phyloP scores from a whole-genome alignment of 2,888 invertebrate species.

The Diachrysia chrysitis region DNA sequence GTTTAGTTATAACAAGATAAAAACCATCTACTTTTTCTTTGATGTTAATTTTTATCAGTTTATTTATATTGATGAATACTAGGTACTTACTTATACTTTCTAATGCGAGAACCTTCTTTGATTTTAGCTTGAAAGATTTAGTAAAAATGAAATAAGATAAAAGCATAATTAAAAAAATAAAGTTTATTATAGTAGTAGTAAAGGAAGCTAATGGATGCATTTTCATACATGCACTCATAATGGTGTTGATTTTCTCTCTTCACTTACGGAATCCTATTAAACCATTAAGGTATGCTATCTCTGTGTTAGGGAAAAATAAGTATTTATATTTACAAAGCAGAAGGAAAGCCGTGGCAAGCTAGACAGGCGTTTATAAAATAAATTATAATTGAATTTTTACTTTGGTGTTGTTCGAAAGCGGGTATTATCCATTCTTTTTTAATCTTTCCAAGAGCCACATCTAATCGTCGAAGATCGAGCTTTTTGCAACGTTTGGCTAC shows the following conservation, averaged over 20 bases:
- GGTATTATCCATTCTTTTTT: conserved; percentile 71
- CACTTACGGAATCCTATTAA: conserved; percentile 62
- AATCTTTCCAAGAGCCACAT: conserved; percentile 71
- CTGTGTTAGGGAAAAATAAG: conserved; percentile 64
- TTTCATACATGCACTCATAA: conserved; percentile 41
- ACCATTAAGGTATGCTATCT: conserved; percentile 65
- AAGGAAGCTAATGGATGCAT: conserved; percentile 34
- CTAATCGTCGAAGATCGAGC: conserved; percentile 71
- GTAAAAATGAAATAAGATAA: too few species aligned
- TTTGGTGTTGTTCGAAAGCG: conserved; percentile 65
- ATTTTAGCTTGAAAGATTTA: too few species aligned
- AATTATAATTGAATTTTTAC: conserved; percentile 71
- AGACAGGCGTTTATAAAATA: conserved; percentile 75
- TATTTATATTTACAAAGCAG: conserved; percentile 76
- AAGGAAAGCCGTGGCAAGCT: conserved; percentile 66
- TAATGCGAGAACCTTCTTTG: too few species aligned
- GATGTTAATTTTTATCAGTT: neutral
- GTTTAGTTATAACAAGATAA: neutral
- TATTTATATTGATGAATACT: too few species aligned
- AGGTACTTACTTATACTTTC: too few species aligned
- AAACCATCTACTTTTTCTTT: neutral
- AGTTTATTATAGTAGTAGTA: conserved; percentile 22
- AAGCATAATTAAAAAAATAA: too few species aligned
- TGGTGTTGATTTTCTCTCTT: conserved; percentile 51
- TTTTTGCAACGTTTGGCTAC: conserved; percentile 52